Evolutionary conservation across 2,113 vertebrate genomes (phyloP).

Genomic region (Psammodynastes pulverulentus): DNA sequence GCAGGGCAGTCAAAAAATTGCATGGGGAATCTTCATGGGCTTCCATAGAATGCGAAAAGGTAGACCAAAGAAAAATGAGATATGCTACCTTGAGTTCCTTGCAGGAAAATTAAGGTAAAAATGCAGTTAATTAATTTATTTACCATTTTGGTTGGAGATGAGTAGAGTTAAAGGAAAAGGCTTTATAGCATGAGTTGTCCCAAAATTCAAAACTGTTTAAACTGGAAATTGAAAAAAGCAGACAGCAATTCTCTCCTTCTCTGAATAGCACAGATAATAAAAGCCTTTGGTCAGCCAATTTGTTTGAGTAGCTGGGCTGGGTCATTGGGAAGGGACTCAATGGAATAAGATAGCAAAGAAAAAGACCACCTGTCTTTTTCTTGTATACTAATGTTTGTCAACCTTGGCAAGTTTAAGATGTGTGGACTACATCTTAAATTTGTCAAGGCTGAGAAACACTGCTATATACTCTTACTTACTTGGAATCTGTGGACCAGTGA

Average conservation of each 20-base stretch:
- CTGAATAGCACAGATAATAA: neutral
- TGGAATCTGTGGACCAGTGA: conserved; percentile 92
- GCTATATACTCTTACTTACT: conserved; percentile 69
- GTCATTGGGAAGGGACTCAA: no score
- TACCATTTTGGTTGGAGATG: neutral
- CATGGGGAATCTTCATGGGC: neutral
- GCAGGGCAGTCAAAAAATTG: neutral
- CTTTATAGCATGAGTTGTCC: neutral
- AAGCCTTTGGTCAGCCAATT: neutral
- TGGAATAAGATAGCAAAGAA: neutral
- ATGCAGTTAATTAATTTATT: neutral
- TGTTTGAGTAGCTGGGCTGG: neutral
- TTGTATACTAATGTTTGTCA: neutral
- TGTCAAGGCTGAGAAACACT: neutral
- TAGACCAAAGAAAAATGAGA: no score
- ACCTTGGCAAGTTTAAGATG: neutral
- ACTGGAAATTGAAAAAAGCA: neutral
- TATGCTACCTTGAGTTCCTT: neutral
- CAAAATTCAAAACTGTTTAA: neutral
- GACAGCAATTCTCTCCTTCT: neutral
- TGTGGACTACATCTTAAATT: neutral
- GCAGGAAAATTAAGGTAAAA: neutral
- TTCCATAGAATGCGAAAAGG: neutral
- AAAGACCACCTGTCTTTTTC: neutral
- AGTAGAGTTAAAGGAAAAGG: neutral